These are phyloP conservation scores for Caranx melampygus DNA, from an alignment of 2,113 vertebrate genomes.

Conservation along the genomic window DNA sequence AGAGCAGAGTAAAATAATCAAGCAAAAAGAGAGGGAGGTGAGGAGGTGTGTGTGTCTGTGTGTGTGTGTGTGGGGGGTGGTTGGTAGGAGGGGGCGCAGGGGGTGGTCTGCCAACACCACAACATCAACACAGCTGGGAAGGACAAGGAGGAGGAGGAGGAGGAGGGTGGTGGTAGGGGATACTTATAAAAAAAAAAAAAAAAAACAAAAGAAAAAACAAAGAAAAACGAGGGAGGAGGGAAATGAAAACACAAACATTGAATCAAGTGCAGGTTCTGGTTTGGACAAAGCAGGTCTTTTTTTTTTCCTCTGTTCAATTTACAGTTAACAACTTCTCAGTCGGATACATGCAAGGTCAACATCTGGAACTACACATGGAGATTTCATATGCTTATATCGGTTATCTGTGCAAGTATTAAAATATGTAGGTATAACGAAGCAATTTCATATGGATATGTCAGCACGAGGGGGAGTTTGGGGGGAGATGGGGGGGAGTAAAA, in stretches of 20 bases:
- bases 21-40: constrained; percentile 7
- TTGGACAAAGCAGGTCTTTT: constrained; percentile 83
- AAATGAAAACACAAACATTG: constrained; percentile 64
- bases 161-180: constrained; percentile 44
- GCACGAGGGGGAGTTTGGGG: constrained; percentile 67
- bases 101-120: constrained; percentile 73
- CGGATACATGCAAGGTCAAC: constrained; percentile 88
- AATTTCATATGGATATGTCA: constrained; percentile 83
- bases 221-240: constrained; percentile 67
- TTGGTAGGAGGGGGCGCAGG: too few species aligned
- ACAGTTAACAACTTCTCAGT: constrained; percentile 83
- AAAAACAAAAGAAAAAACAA: neutral
- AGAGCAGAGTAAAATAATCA: constrained; percentile 69
- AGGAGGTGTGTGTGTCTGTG: neutral
- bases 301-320: constrained; percentile 65
- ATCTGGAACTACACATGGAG: constrained; percentile 87
- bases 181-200: constrained; percentile 36
- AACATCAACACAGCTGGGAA: constrained; percentile 73
- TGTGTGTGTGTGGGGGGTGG: neutral
- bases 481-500: constrained; percentile 33
- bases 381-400: constrained; percentile 84
- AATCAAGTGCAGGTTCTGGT: constrained; percentile 88
- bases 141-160: constrained; percentile 12
- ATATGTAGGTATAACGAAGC: constrained; percentile 85
- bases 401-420: constrained; percentile 89